Percentiles rank a stretch among this genome's conserved stretches.
These are phyloP conservation scores for Meloidogyne exigua DNA, from an alignment of 1,140 invertebrate genomes.

Conservation along the genomic window DNA sequence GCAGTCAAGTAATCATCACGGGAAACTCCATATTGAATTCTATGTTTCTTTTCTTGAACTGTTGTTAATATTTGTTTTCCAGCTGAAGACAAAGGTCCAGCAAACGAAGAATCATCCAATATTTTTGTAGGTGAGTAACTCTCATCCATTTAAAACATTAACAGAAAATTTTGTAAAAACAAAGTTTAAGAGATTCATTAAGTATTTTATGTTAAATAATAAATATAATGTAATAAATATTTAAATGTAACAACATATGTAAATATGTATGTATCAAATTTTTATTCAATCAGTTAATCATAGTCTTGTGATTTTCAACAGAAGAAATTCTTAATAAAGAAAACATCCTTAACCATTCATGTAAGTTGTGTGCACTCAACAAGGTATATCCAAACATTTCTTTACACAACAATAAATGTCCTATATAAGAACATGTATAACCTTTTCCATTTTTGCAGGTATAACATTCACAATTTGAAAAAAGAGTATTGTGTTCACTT, in stretches of 20 bases:
- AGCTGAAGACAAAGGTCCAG: neutral
- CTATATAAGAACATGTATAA: neutral
- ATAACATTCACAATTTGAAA: conserved; percentile 1
- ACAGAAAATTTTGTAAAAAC: neutral
- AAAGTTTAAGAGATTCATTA: no score
- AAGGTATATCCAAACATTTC: conserved; percentile 5
- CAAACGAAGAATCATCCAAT: neutral
- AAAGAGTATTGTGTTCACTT: neutral
- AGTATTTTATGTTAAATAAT: no score
- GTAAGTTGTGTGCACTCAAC: neutral
- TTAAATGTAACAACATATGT: no score
- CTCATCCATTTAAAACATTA: neutral
- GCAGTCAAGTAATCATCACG: conserved; percentile 31
- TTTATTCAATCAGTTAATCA: no score
- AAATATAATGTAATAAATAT: no score
- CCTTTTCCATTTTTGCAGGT: neutral
- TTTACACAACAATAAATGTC: neutral
- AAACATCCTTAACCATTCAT: conserved; percentile 2
- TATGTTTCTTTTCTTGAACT: conserved; percentile 28
- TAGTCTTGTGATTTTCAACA: neutral
- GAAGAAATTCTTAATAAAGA: neutral
- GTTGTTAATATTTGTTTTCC: neutral
- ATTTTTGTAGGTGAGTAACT: neutral
- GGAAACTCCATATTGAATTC: conserved; percentile 34
- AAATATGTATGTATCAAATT: no score